These are phyloP conservation scores for Ibidorhyncha struthersii DNA, from an alignment of 2,113 vertebrate genomes.

Conservation along the genomic window DNA sequence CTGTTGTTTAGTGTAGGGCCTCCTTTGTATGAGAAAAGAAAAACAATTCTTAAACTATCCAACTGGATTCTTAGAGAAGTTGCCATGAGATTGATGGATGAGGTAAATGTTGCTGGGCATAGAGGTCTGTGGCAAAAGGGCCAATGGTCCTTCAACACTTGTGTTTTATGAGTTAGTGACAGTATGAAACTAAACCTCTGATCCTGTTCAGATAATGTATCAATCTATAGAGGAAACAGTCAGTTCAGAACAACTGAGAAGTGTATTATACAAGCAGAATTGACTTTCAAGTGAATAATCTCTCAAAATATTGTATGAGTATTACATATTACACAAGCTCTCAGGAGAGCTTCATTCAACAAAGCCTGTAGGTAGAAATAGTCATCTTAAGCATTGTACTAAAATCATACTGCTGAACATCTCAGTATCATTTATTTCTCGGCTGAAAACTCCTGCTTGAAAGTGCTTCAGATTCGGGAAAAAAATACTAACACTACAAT, in stretches of 20 bases:
- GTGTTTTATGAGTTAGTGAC: background rate
- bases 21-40: background rate
- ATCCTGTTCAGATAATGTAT: background rate
- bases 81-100: background rate
- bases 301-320: background rate
- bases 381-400: background rate
- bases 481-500: background rate
- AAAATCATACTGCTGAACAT: background rate
- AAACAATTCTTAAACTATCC: background rate
- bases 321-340: too few species aligned
- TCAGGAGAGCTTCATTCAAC: background rate
- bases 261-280: background rate
- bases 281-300: background rate
- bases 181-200: background rate
- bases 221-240: background rate
- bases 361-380: background rate
- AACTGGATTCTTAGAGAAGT: background rate
- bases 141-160: background rate
- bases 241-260: background rate
- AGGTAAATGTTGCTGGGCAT: background rate
- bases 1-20: background rate
- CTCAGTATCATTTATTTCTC: background rate
- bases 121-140: background rate
- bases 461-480: background rate
- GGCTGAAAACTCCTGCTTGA: background rate